A percentile compares a stretch with the other conserved stretches of the same genome.
phyloP scores from a whole-genome alignment of 2,888 invertebrate species.

The Pasiphila rectangulata region DNA sequence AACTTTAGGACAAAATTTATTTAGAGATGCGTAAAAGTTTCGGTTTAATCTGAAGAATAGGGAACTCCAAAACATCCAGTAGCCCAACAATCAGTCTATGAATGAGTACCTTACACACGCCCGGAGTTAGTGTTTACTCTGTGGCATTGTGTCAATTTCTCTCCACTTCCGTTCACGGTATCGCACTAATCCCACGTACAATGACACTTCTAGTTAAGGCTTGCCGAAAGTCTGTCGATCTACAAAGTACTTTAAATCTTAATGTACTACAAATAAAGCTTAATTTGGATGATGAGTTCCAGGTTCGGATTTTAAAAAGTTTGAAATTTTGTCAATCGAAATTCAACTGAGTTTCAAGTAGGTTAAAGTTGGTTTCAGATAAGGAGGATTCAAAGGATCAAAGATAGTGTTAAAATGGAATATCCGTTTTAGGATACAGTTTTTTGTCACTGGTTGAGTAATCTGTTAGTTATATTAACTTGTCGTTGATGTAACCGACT shows the following conservation, averaged over 20 bases:
- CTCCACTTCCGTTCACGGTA: slow-evolving; percentile 59
- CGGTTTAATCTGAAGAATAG: too few relatives aligned
- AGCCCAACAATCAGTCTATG: slow-evolving; percentile 26
- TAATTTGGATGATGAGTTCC: neutral
- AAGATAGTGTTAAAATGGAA: slow-evolving; percentile 39
- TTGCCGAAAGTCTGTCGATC: slow-evolving; percentile 30
- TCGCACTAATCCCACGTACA: slow-evolving; percentile 58
- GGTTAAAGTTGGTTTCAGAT: slow-evolving; percentile 9
- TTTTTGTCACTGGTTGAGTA: slow-evolving; percentile 45
- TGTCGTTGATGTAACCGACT: slow-evolving; percentile 34
- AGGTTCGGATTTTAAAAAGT: neutral
- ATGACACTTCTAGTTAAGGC: slow-evolving; percentile 53
- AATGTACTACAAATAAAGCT: neutral
- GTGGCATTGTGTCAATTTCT: slow-evolving; percentile 45
- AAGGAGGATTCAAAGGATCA: slow-evolving; percentile 21
- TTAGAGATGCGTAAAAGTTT: too few relatives aligned
- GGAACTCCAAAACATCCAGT: slow-evolving; percentile 8
- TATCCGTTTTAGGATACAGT: slow-evolving; percentile 37
- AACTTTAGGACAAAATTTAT: too few relatives aligned
- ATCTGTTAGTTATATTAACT: slow-evolving; percentile 51
- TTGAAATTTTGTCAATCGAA: slow-evolving; percentile 6
- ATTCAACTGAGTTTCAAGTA: accelerated
- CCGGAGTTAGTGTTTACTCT: slow-evolving; percentile 45
- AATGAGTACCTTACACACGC: slow-evolving; percentile 44
- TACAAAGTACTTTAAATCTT: slow-evolving; percentile 12